Evolutionary conservation across 1,140 invertebrate genomes (phyloP).

Genomic region (Druon quercuslanigerum): DNA sequence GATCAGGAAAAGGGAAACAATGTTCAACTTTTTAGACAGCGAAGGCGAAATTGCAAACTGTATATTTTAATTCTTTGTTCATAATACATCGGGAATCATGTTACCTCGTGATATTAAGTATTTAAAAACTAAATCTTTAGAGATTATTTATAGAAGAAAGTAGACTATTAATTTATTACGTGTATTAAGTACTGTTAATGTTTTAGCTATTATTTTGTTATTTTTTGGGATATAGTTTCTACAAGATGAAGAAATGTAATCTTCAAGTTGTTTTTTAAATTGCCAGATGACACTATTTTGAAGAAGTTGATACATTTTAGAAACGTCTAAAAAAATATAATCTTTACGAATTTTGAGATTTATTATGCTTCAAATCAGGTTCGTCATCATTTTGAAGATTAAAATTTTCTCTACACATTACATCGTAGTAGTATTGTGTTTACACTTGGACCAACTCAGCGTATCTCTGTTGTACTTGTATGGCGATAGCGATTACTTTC

Average conservation of each 20-base stretch:
- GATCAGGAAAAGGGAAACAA: background rate
- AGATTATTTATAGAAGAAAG: constrained; percentile 16
- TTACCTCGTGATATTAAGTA: constrained; percentile 28
- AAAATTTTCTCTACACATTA: background rate
- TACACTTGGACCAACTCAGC: background rate
- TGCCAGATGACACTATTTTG: background rate
- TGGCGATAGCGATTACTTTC: no score
- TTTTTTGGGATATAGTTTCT: background rate
- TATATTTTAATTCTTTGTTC: background rate
- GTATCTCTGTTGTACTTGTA: background rate
- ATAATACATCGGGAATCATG: background rate
- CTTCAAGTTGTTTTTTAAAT: background rate
- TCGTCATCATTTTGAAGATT: background rate
- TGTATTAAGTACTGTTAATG: constrained; percentile 18
- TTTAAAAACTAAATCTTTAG: constrained; percentile 11
- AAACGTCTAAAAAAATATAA: no score
- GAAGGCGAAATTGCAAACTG: background rate
- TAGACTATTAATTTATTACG: constrained; percentile 15
- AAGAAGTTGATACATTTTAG: no score
- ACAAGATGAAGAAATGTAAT: background rate
- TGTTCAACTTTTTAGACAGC: background rate
- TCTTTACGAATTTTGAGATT: no score
- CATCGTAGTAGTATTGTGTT: background rate
- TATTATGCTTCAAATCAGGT: no score
- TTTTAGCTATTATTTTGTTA: constrained; percentile 20